Conservation (phyloP, 1,140 invertebrate species). For the Scaptomyza hsui region DNA sequence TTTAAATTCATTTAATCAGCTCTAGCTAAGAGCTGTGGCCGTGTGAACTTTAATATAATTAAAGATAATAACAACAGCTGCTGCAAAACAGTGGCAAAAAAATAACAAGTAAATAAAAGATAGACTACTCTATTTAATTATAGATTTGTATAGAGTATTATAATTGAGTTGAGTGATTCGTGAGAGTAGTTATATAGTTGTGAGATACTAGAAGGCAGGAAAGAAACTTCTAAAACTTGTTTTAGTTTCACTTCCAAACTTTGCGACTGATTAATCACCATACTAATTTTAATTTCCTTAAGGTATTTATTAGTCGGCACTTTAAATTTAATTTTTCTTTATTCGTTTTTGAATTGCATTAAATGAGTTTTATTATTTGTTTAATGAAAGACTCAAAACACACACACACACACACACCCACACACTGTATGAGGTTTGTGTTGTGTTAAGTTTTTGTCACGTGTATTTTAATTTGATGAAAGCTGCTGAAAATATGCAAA, state of each 20-base stretch:
- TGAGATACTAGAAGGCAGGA: too few relatives aligned
- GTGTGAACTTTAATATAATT: slow-evolving; percentile 9
- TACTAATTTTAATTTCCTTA: background rate
- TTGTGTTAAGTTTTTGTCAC: slow-evolving; percentile 45
- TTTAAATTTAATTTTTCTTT: background rate
- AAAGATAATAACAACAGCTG: slow-evolving; percentile 9
- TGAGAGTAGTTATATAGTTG: too few relatives aligned
- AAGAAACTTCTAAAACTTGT: too few relatives aligned
- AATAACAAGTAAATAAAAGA: background rate
- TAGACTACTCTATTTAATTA: slow-evolving; percentile 6
- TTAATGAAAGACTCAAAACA: slow-evolving; percentile 21
- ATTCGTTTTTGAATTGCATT: slow-evolving; percentile 39
- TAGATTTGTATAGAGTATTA: background rate
- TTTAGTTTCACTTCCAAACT: too few relatives aligned
- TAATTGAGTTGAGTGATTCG: too few relatives aligned
- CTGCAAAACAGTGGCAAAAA: slow-evolving; percentile 1
- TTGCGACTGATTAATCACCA: too few relatives aligned
- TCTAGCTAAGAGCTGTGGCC: background rate
- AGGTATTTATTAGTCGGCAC: background rate
- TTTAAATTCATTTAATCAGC: background rate
- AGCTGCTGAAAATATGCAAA: slow-evolving; percentile 61
- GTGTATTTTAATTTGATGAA: slow-evolving; percentile 58
- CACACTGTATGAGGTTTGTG: background rate
- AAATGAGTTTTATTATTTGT: slow-evolving; percentile 62
- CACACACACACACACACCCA: slow-evolving; percentile 5